Base-by-base conservation (phyloP, 2,797 vertebrate species). In the Momotus momota region DNA sequence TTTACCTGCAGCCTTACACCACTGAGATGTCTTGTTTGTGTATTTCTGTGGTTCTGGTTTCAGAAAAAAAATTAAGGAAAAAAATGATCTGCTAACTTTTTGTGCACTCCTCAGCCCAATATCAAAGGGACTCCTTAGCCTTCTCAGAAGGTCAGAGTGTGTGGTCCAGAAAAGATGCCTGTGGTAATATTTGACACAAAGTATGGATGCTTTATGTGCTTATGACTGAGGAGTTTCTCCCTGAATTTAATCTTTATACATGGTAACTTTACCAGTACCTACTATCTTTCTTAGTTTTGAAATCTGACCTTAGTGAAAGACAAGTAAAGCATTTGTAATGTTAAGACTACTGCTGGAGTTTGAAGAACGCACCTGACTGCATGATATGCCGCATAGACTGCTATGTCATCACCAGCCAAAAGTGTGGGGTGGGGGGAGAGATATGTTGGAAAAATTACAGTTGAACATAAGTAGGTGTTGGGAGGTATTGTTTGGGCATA, bases 401-500 rank as follows among this genome's bases (percentile, higher is more conserved):
- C 43, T 35, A 12, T 0, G 0, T 38, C 78, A 17, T 66, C 45
- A 12, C 19, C 48, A 79, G 61, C n/a, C 10, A 12, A 12, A 54
- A 79, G 25, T 3, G 6, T 17, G 8, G 48, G 52, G 33, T 27
- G 23, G 5, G n/a, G 27, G 38, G 86, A 75, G 51, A 19, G 38
- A 60, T 1, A 2, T 14, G 10, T 16, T 82, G 57, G 43, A 57
- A 81, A 92, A 96, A 90, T 78, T 74, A 46, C 80, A 78, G 80
- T 6, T 57, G 57, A 91, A 78, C 52, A 40, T 65, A 86, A 93
- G 61, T 61, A 74, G 41, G 49, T 86, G 45, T 82, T 11, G 5
- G 75, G 87, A 91, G 90, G 77, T 70, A 92, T 91, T 85, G 38
- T 84, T 61, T 91, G 61, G 43, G 57, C 57, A 72, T 65, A 78